phyloP scores from a whole-genome alignment of 2,888 invertebrate genomes.

The Dromius quadrimaculatus region DNA sequence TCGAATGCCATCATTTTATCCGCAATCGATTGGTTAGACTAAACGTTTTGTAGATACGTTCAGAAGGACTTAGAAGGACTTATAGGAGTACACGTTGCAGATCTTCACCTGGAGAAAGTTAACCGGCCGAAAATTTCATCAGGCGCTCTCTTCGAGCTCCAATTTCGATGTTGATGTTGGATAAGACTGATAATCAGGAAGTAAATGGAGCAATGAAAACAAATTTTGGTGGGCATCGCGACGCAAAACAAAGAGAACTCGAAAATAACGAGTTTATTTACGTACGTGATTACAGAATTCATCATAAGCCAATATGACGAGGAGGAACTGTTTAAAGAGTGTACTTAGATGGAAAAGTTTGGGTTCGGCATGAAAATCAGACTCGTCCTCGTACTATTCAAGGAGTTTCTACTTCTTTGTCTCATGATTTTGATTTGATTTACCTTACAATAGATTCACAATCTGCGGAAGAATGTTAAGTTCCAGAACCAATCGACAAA shows the following conservation, averaged over 20 bases:
- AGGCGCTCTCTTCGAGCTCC: not conserved
- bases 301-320: not conserved
- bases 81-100: not conserved
- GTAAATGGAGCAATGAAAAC: not conserved
- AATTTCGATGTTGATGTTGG: too few species aligned
- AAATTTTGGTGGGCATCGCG: not conserved
- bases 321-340: not conserved
- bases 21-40: too few species aligned
- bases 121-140: not conserved
- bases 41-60: not conserved
- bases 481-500: too few species aligned
- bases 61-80: not conserved
- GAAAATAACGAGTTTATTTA: not conserved
- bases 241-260: not conserved
- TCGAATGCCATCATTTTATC: too few species aligned
- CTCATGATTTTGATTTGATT: too few species aligned
- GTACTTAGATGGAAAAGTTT: not conserved
- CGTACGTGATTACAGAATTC: not conserved
- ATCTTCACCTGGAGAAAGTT: not conserved
- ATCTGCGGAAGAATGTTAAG: too few species aligned
- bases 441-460: too few species aligned
- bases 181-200: too few species aligned
- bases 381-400: not conserved
- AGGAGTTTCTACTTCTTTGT: too few species aligned
- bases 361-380: not conserved